These are phyloP conservation scores for Dicrurus megarhynchus DNA, from an alignment of 2,113 vertebrate genomes.

Conservation along the genomic window DNA sequence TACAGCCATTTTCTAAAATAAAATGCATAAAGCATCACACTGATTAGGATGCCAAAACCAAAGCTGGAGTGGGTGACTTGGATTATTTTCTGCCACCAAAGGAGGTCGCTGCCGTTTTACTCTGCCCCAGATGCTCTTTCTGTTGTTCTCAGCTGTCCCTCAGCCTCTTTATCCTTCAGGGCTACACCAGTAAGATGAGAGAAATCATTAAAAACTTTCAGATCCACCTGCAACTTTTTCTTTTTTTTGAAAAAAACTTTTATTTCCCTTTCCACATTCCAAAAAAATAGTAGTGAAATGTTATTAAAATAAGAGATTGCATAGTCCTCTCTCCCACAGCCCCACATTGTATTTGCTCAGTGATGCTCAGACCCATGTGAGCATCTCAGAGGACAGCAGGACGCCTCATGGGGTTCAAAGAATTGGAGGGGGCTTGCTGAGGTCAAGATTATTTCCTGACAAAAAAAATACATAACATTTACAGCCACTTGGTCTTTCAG, in stretches of 20 bases:
- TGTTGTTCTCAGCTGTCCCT: background rate
- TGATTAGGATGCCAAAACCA: background rate
- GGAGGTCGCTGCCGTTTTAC: conserved; percentile 10
- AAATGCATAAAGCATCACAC: background rate
- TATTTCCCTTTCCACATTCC: background rate
- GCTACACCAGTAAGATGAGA: background rate
- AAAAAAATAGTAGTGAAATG: conserved; percentile 17
- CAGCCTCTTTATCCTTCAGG: background rate
- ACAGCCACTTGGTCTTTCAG: background rate
- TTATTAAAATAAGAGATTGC: background rate
- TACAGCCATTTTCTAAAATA: background rate
- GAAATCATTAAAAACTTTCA: background rate
- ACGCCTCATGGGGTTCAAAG: background rate
- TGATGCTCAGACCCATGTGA: background rate
- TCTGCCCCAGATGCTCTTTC: background rate
- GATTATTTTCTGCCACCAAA: background rate
- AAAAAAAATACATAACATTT: background rate
- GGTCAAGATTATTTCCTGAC: background rate
- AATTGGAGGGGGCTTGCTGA: background rate
- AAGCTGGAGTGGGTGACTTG: background rate
- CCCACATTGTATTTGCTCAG: background rate
- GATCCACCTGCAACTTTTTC: background rate
- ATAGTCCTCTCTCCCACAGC: background rate
- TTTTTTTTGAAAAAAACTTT: background rate
- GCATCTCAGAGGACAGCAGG: background rate